These are phyloP conservation scores for Botia almorhae DNA, from an alignment of 2,797 vertebrate genomes.

Conservation along the genomic window DNA sequence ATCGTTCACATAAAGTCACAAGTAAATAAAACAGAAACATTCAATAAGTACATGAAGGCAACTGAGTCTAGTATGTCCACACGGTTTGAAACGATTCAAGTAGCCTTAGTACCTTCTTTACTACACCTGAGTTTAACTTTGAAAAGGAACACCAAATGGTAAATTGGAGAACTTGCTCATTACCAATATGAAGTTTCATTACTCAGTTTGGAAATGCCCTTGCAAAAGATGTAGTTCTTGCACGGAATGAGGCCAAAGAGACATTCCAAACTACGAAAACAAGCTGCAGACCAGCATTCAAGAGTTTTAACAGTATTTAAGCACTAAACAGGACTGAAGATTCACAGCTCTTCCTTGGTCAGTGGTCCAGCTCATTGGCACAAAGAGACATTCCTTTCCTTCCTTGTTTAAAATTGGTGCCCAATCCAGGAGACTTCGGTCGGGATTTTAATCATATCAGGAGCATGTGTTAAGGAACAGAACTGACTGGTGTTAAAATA, in stretches of 20 bases:
- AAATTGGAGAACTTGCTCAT: constrained; percentile 1
- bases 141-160: constrained; percentile 59
- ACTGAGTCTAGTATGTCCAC: constrained; percentile 61
- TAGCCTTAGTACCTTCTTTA: constrained; percentile 67
- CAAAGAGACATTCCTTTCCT: background rate
- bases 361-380: constrained; percentile 30
- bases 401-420: background rate
- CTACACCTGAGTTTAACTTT: constrained; percentile 77
- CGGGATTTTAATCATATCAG: background rate
- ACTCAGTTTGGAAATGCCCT: constrained; percentile 2
- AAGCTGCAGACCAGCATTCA: constrained; percentile 17
- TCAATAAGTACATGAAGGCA: constrained; percentile 74
- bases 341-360: constrained; percentile 45
- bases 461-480: background rate
- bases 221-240: constrained; percentile 20
- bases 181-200: background rate
- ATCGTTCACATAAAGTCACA: constrained; percentile 64
- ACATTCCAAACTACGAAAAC: constrained; percentile 12
- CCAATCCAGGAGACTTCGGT: background rate
- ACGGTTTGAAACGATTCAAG: constrained; percentile 50
- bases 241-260: constrained; percentile 10
- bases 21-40: constrained; percentile 67
- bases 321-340: constrained; percentile 44
- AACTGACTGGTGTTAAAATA: background rate
- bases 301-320: background rate